These are phyloP conservation scores for Kryptolebias ocellatus DNA, from an alignment of 2,797 vertebrate species.

Conservation along the genomic window DNA sequence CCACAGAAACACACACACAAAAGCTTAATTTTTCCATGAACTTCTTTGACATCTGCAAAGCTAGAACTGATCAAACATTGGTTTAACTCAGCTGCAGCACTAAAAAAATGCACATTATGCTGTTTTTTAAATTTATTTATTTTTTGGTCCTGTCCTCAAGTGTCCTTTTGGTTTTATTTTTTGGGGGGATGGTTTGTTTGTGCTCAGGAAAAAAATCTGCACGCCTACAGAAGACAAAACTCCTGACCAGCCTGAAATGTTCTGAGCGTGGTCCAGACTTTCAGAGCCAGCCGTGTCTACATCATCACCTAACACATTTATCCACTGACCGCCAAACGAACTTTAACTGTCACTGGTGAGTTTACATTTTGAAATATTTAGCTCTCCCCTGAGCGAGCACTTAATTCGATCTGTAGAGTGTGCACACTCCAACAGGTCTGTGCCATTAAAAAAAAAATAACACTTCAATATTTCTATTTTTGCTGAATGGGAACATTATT, in stretches of 20 bases:
- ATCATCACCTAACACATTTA: neutral
- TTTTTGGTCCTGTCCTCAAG: neutral
- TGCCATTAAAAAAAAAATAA: neutral
- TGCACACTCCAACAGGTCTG: no score
- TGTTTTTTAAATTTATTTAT: neutral
- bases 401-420: no score
- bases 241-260: neutral
- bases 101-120: neutral
- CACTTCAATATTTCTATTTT: neutral
- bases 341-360: no score
- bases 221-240: neutral
- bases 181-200: no score
- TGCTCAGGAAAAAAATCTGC: no score
- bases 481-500: neutral
- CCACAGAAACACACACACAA: slow-evolving; percentile 16
- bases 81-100: neutral
- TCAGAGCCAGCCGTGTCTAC: neutral
- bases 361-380: neutral
- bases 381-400: no score
- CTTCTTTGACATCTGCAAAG: slow-evolving; percentile 22
- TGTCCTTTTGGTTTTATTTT: neutral
- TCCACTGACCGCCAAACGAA: neutral
- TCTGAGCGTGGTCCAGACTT: neutral
- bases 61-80: slow-evolving; percentile 12
- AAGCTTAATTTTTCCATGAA: slow-evolving; percentile 29